These are phyloP conservation scores for Podotricha telesiphe DNA, from an alignment of 2,888 invertebrate species.

Conservation along the genomic window DNA sequence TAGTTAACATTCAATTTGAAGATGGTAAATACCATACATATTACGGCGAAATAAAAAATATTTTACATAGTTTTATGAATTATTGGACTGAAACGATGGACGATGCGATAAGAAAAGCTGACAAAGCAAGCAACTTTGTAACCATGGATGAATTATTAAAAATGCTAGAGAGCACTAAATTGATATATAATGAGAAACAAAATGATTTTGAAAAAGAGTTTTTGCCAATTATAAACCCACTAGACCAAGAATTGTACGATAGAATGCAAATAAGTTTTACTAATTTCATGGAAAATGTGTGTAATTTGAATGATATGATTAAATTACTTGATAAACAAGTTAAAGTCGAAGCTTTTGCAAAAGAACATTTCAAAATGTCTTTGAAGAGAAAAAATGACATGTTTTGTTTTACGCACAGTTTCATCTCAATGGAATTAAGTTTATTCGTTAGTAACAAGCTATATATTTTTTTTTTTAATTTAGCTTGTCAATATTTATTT, in stretches of 20 bases:
- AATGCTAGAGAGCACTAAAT: conserved; percentile 55
- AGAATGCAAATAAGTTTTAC: conserved; percentile 51
- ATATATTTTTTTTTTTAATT: background rate
- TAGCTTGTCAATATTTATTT: too few relatives aligned
- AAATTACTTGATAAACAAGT: conserved; percentile 53
- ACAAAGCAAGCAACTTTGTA: conserved; percentile 48
- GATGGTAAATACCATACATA: conserved; percentile 57
- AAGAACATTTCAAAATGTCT: conserved; percentile 53
- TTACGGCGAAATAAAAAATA: conserved; percentile 61
- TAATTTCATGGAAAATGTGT: conserved; percentile 49
- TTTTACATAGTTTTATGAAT: conserved; percentile 56
- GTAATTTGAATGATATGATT: conserved; percentile 48
- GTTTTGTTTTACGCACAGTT: conserved; percentile 57
- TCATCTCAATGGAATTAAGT: conserved; percentile 54
- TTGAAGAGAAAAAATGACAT: conserved; percentile 53
- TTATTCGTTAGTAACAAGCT: conserved; percentile 54
- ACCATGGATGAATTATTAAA: conserved; percentile 51
- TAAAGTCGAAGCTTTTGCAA: conserved; percentile 54
- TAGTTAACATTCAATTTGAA: conserved; percentile 52
- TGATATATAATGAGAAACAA: conserved; percentile 52
- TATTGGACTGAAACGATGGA: conserved; percentile 57
- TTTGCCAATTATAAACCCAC: conserved; percentile 49
- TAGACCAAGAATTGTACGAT: conserved; percentile 54
- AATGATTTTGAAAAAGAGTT: conserved; percentile 55
- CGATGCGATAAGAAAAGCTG: conserved; percentile 53